Evolutionary conservation across 2,888 invertebrate species (phyloP).

Genomic region (Nymphalis polychloros): DNA sequence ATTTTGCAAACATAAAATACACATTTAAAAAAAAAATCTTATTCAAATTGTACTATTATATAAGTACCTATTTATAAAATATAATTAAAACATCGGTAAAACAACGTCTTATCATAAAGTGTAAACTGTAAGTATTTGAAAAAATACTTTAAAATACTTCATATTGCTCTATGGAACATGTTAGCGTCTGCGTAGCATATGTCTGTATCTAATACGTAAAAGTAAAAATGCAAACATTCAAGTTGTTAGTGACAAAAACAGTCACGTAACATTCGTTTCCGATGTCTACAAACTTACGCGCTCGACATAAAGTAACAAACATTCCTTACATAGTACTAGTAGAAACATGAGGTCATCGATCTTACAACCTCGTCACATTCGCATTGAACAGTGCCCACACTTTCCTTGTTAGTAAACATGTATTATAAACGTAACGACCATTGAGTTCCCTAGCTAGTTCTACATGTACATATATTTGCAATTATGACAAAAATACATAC

Average conservation of each 20-base stretch:
- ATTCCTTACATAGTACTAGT: conserved; percentile 14
- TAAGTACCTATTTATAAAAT: no score
- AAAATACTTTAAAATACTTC: no score
- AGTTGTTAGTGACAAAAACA: background rate
- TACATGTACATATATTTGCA: background rate
- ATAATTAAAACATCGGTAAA: no score
- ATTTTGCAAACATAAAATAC: no score
- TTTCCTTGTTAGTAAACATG: conserved; percentile 18
- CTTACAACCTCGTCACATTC: conserved; percentile 16
- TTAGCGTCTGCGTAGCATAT: background rate
- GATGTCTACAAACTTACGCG: conserved; percentile 11
- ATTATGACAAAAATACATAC: background rate
- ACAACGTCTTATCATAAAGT: no score
- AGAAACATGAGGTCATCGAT: conserved; percentile 23
- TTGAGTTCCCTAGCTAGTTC: background rate
- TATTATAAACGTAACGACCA: conserved; percentile 1
- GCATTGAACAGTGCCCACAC: conserved; percentile 20
- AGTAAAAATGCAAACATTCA: background rate
- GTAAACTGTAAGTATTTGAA: no score
- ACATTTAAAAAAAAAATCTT: no score
- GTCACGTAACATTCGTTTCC: conserved; percentile 5
- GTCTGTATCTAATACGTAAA: background rate
- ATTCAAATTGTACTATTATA: no score
- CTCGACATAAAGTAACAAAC: conserved; percentile 6
- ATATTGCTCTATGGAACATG: background rate